phyloP scores from a whole-genome alignment of 2,888 invertebrate genomes.

The Tenthredo livida region DNA sequence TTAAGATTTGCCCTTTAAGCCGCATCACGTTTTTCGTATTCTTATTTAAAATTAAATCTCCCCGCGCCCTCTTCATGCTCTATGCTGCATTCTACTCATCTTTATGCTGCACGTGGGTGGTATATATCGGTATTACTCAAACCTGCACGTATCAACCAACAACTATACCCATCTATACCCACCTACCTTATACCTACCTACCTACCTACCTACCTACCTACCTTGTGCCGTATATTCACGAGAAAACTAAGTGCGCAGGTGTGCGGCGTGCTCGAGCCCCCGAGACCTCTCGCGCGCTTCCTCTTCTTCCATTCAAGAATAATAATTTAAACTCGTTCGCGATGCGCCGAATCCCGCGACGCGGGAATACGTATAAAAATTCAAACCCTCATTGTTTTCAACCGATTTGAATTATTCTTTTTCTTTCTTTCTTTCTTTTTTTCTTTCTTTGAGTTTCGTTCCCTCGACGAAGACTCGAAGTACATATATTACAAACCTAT shows the following conservation, averaged over 20 bases:
- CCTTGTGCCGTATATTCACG: neutral
- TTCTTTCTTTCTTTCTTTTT: neutral
- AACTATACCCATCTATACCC: neutral
- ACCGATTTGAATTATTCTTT: neutral
- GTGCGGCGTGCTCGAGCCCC: neutral
- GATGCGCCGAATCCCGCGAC: neutral
- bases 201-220: conserved; percentile 6
- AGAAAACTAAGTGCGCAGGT: conserved; percentile 18
- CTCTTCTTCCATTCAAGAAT: conserved; percentile 18
- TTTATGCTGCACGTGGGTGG: conserved; percentile 57
- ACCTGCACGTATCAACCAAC: conserved; percentile 6
- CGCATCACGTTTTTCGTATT: conserved; percentile 71
- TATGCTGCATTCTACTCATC: neutral
- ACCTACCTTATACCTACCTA: neutral
- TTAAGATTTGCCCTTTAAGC: conserved; percentile 76
- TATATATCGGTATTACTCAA: conserved; percentile 50
- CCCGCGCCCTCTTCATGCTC: neutral
- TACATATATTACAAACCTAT: too few species aligned
- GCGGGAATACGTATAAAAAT: conserved; percentile 11
- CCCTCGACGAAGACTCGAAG: neutral
- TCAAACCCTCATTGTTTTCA: neutral
- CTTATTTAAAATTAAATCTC: conserved; percentile 53
- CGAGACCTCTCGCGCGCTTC: neutral
- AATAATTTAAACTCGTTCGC: conserved; percentile 32
- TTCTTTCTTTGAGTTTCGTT: neutral